These are phyloP conservation scores for Drepana falcataria DNA, from an alignment of 2,888 invertebrate genomes.

Conservation along the genomic window DNA sequence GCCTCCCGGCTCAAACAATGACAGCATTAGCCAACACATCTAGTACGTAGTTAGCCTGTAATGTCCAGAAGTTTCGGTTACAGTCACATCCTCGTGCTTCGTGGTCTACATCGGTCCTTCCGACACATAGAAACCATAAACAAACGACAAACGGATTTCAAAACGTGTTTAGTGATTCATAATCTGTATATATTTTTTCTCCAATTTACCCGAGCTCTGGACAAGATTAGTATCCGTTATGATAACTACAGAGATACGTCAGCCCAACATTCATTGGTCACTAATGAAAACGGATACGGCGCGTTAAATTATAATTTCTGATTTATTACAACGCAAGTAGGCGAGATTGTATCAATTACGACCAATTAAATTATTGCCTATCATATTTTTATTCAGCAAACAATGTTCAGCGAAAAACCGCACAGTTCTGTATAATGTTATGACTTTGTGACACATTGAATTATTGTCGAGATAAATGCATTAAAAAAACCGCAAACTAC, in stretches of 20 bases:
- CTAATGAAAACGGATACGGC: constrained; percentile 70
- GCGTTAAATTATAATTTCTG: constrained; percentile 56
- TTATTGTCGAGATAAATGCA: constrained; percentile 18
- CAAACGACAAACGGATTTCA: not conserved
- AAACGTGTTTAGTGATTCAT: constrained; percentile 3
- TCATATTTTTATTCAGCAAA: not conserved
- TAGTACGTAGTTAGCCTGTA: too few species aligned
- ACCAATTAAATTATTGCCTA: constrained; percentile 10
- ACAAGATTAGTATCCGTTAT: not conserved
- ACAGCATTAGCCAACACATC: too few species aligned
- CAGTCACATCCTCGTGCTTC: too few species aligned
- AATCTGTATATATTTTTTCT: constrained; percentile 2
- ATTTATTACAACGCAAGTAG: constrained; percentile 51
- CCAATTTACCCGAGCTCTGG: not conserved
- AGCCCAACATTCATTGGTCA: constrained; percentile 26
- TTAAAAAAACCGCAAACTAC: too few species aligned
- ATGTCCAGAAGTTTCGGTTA: too few species aligned
- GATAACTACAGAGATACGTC: not conserved
- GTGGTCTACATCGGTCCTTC: too few species aligned
- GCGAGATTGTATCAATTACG: constrained; percentile 31
- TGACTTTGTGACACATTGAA: not conserved
- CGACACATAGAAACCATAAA: too few species aligned
- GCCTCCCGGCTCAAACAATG: too few species aligned
- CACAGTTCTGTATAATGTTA: constrained; percentile 4
- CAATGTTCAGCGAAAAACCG: constrained; percentile 14